A percentile compares a stretch with the other conserved stretches of the same genome.
Evolutionary conservation across 2,797 vertebrate species (phyloP).

Genomic region (Pachyuromys duprasi): DNA sequence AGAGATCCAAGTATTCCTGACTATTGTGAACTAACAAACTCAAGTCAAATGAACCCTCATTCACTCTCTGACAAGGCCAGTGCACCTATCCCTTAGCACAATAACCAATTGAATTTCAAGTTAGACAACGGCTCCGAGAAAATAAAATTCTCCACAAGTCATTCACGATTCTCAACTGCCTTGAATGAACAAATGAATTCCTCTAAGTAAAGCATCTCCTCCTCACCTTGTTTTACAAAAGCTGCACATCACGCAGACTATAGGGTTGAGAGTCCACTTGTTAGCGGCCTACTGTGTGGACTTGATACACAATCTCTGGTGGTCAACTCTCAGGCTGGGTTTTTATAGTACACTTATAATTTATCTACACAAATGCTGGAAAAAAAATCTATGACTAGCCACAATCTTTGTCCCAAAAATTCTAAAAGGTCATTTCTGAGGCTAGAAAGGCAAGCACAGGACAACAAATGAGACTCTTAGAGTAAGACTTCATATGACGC

Average conservation of each 20-base stretch:
- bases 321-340: conserved; percentile 5
- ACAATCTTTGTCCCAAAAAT: neutral
- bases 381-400: neutral
- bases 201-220: conserved; percentile 49
- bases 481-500: conserved; percentile 45
- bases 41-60: conserved; percentile 65
- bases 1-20: conserved; percentile 56
- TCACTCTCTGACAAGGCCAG: conserved; percentile 68
- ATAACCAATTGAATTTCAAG: conserved; percentile 45
- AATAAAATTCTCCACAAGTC: conserved; percentile 64
- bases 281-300: neutral
- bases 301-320: neutral
- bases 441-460: neutral
- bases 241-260: neutral
- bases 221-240: conserved; percentile 34
- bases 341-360: conserved; percentile 35
- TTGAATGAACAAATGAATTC: conserved; percentile 49
- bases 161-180: conserved; percentile 47
- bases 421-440: conserved; percentile 54
- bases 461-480: conserved; percentile 11
- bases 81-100: conserved; percentile 38
- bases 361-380: neutral
- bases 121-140: neutral
- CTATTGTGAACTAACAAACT: conserved; percentile 61
- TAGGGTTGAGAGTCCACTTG: neutral